Evolutionary conservation across 1,140 invertebrate species (phyloP), one percentile per base, ranked within the genome.

Genomic region (Brachionus calyciflorus): DNA sequence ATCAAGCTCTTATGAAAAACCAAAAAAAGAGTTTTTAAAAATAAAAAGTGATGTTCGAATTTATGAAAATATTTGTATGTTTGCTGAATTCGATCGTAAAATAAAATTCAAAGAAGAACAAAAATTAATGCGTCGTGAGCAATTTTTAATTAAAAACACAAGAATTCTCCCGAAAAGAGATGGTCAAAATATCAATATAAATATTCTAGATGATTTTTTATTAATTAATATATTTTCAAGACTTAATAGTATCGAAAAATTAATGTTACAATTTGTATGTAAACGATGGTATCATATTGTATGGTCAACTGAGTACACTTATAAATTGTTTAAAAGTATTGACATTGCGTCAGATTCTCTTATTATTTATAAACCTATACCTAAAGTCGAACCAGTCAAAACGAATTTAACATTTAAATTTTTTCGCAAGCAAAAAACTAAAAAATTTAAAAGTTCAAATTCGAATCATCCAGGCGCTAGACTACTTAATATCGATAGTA

Each of bases 321-420:
- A 65, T 24, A 65, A 65, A 41, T 41, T 65, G 6, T 65, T 65
- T 5, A 10, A 24, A 10, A 24, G 6, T 12, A 65, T 65, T 21
- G 19, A 46, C 17, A 65, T 65, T 2, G 26, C 10, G 24, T 0
- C 17, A 2, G 60, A 65, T 0, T 24, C 37, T 12, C 24, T 10
- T 37, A 24, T 21, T 12, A 2, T 24, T 7, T 12, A 2, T 21
- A 65, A 65, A 65, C 2, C 28, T 30, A 12, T 17, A 1, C 12
- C n/a, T 14, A 60, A 60, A n/a, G 3, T 2, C 10, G 60, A 65
- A 24, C 2, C 60, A 26, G 30, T 65, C 10, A 24, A 3, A 5
- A 65, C 41, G 44, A 46, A 65, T 65, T 65, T 24, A 21, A 44
- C 60, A 24, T 65, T 65, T 65, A 44, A 41, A 40, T 65, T 65